Base-by-base conservation (phyloP, 2,113 vertebrate genomes). In the Orthonyx spaldingii region DNA sequence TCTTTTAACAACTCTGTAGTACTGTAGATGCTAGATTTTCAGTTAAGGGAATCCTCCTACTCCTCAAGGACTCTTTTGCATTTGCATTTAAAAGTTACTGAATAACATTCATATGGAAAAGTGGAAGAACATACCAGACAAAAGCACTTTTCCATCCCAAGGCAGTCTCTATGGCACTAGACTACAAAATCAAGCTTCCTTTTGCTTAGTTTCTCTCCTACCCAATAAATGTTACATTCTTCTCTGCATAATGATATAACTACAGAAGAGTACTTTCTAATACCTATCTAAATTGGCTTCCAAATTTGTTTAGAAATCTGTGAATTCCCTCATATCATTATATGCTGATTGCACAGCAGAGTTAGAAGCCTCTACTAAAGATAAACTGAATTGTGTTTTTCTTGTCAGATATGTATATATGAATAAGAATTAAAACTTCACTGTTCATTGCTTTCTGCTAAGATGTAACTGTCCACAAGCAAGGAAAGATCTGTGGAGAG, bases 31-130 rank as follows among this genome's bases (percentile, higher is more conserved):
- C 24, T 70, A 49, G 21, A 87, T 87, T 84, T 7, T 75, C 37
- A 50, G 35, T 75, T 90, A 78, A 85, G 35, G 44, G 52, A 90
- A 61, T 61, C 10, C 33, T 91, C 37, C 19, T 82, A 46, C 26
- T 84, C 78, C 74, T 90, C 78, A 75, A 66, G 70, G 70, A 82
- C 32, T 5, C 10, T 41, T 82, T 61, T 82, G 11, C 27, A 70
- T 93, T 89, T 87, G 42, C 81, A 89, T 93, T 92, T 93, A 59
- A 92, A 93, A 87, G 61, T 63, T 90, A 37, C 60, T 82, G 74
- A 78, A 90, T 59, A 75, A 78, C 93, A 87, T 78, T 90, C 30
- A 5, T 37, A 66, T 30, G 23, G 35, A 70, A 63, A 87, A 87
- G 82, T 84, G 23, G 39, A 91, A 84, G 52, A 90, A 87, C 47